phyloP scores from a whole-genome alignment of 2,113 vertebrate genomes.

The Spilogale gracilis region DNA sequence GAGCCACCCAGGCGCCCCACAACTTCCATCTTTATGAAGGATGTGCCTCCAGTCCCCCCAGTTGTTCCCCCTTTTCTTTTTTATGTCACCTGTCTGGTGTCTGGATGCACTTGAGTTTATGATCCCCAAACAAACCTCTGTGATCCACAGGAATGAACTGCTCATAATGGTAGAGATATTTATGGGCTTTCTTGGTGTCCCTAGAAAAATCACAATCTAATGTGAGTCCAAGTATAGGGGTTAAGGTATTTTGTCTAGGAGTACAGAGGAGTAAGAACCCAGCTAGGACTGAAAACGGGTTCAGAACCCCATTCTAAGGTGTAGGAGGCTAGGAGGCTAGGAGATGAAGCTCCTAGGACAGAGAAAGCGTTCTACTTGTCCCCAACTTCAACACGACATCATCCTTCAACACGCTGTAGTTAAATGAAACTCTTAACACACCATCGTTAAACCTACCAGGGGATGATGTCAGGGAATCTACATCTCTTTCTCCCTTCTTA shows the following conservation, averaged over 20 bases:
- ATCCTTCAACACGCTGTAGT: background rate
- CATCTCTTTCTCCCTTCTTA: background rate
- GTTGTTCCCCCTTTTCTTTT: background rate
- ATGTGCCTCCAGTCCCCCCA: accelerated
- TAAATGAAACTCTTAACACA: background rate
- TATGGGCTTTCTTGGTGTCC: background rate
- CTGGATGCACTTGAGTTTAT: slow-evolving; percentile 27
- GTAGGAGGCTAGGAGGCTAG: background rate
- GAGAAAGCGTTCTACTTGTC: background rate
- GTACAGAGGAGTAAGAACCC: background rate
- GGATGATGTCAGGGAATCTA: background rate
- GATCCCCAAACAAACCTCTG: slow-evolving; percentile 11
- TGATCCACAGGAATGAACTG: background rate
- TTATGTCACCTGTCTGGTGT: slow-evolving; percentile 2
- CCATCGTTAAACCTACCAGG: background rate
- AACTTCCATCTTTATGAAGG: background rate
- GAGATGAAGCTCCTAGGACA: background rate
- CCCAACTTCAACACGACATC: background rate
- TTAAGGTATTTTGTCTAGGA: slow-evolving; percentile 29
- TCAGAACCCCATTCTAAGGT: background rate
- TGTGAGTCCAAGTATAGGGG: background rate
- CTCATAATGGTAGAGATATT: background rate
- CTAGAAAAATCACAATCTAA: background rate
- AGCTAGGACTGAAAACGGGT: background rate
- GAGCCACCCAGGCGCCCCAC: too few relatives aligned